Base-by-base conservation (phyloP, 2,888 invertebrate species). In the Catocala fraxini region DNA sequence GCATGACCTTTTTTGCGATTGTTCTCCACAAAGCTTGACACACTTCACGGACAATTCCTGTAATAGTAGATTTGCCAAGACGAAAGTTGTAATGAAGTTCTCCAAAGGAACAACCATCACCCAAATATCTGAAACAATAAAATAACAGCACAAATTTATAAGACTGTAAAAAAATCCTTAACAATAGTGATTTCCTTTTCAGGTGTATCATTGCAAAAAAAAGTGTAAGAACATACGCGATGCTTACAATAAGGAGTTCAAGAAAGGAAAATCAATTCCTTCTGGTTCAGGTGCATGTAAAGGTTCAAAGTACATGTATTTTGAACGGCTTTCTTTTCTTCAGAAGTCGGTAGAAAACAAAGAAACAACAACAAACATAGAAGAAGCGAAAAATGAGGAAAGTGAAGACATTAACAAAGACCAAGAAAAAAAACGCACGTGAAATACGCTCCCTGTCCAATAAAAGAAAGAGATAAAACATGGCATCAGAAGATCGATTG, bases 281-380 rank as follows among this genome's bases (percentile, higher is more conserved):
- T 72, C 73, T 53, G 56, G 58, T 56, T 61, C 63, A 60, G 71
- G 74, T 68, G 72, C 68, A 49, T 61, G 65, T 62, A 71, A 71
- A 71, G 66, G 61, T 66, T 54, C 75, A 58, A 69, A 62, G 59
- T 77, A 81, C 68, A 68, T 81, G 63, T 80, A 77, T 71, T 75
- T 77, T 71, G 64, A 67, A 68, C 63, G 75, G 65, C 59, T 81
- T 53, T 66, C 71, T 68, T 81, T 82, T 65, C 73, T 79, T 56
- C 71, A 72, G 68, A 80, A 75, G 45, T 71, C 57, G 60, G 70
- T 78, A 64, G 61, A 54, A 64, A 72, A 71, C 57, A 75, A 75
- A 64, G 65, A 69, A 56, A 70, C 75, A 68, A 68, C 65, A 58
- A 71, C 59, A 72, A 76, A 74, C 64, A 71, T 74, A 33, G 63